Evolutionary conservation across 2,113 vertebrate species (phyloP), one percentile per base, ranked within the genome.

Genomic region (Hipposideros armiger): DNA sequence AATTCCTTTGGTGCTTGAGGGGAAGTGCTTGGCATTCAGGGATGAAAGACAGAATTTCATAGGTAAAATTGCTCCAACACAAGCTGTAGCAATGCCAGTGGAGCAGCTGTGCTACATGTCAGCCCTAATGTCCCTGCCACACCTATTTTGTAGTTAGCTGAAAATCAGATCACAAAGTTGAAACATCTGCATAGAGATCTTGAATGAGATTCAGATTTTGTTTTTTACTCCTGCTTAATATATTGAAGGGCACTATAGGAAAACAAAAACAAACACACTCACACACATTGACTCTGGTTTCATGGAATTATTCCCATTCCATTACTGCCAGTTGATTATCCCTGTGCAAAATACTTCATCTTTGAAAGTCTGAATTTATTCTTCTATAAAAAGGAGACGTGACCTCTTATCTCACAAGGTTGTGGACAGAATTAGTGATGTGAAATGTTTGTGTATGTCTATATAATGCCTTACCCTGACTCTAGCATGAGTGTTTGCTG

Each of bases 11-110:
- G 13, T 84, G 86, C 97, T 96, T 74, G 56, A 95, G 82, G 94
- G 92, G 6, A 94, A 93, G 47, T 81, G 19, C 58, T 67, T 97
- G 94, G 64, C 93, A 95, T 85, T 93, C 62, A 84, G 82, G 95
- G 91, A 97, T 97, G 97, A 97, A 98, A 97, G 94, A 91, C 91
- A 78, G 60, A 91, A 95, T 93, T 97, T 96, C 24, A 80, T n/a
- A 95, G 69, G 97, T 94, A 67, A 96, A 96, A 94, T 93, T 77
- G 83, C 64, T 89, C 28, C 83, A 87, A 73, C 78, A 36, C 88
- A 94, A 88, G 17, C 22, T 30, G 30, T 16, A 80, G 76, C 73
- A 83, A 15, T 58, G 32, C 28, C 60, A 36, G 19, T 4, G 28
- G 20, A 70, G 74, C 2, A 56, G 4, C 32, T 73, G 40, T 54